Base-by-base conservation (phyloP, 2,113 vertebrate species). In the Plectropomus leopardus region DNA sequence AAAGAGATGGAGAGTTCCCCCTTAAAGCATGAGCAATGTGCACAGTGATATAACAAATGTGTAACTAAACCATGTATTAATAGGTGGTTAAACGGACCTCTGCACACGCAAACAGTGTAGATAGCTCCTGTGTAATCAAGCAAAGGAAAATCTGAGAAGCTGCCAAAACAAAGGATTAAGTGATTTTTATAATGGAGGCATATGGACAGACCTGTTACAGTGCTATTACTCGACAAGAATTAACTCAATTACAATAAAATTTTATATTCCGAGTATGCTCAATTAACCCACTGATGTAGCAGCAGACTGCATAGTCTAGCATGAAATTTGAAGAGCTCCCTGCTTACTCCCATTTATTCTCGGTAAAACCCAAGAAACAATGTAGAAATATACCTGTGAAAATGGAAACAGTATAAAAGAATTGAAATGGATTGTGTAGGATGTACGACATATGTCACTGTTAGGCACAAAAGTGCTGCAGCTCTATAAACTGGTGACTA, bases 111-210 rank as follows among this genome's bases (percentile, higher is more conserved):
- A 77, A 76, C 51, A 60, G 53, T 47, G 45, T 23, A 66, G 40
- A 78, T 48, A 57, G 40, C 23, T 50, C 28, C 40, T 36, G 26
- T 76, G 73, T 71, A 72, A 78, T 69, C 47, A 55, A 69, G 48
- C 69, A 73, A 68, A 61, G 42, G 19, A 47, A 36, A 55, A 75
- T 17, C 45, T 57, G 48, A 73, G 42, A 63, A 68, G 70, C 47
- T 64, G 48, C 63, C 61, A 73, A 54, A 66, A 45, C 61, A 54
- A n/a, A 51, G 53, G 68, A 77, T 83, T 76, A 76, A 76, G 14
- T 65, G 66, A 71, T 36, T 65, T 64, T 42, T 64, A 42, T 74
- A 67, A 74, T 68, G 34, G 54, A 36, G 61, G 45, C 78, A 74
- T 68, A 54, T 61, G 71, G 47, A 21, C 54, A n/a, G 53, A 32